Evolutionary conservation across 2,888 invertebrate genomes (phyloP), one percentile per base, ranked within the genome.

Genomic region (Empis livida): DNA sequence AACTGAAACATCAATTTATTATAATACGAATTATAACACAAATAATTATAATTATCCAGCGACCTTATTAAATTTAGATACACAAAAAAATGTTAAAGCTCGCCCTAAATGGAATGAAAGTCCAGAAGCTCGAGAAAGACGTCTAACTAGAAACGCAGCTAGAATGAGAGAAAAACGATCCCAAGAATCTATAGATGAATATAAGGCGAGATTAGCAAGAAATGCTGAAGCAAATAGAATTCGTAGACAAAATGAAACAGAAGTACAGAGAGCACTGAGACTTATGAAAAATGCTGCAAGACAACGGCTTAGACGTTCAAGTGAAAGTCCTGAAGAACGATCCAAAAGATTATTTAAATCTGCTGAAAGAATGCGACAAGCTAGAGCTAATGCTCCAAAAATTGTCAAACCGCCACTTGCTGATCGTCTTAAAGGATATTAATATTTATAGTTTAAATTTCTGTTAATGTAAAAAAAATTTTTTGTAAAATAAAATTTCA

Each of bases 271-370:
- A 62, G 65, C 67, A 56, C 50, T 64, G 55, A 64, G 68, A 64
- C 64, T 68, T 61, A 67, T 68, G 65, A 67, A 67, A 58, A 68
- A 69, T 54, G 68, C 68, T 43, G 68, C 68, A 15, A 57, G 68
- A 23, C 69, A 69, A 54, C 58, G 68, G 17, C 17, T 66, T 57
- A 59, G 68, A 46, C 62, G 68, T 30, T 69, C 69, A 49, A 67
- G 63, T 51, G 68, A 69, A 55, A 62, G 67, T 27, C 53, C 60
- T 10, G 68, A 68, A 6, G 67, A 68, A 53, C 61, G 68, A 43
- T 61, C 63, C 41, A 62, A 61, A 52, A 61, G 68, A 17, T 54
- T 68, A 53, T 62, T 64, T 30, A 68, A 68, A 54, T 65, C 68
- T 13, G 69, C 68, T 15, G 69, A 68, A 49, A 55, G 68, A 48